Conservation (phyloP, 2,797 vertebrate genomes). For the Ciconia nigra region DNA sequence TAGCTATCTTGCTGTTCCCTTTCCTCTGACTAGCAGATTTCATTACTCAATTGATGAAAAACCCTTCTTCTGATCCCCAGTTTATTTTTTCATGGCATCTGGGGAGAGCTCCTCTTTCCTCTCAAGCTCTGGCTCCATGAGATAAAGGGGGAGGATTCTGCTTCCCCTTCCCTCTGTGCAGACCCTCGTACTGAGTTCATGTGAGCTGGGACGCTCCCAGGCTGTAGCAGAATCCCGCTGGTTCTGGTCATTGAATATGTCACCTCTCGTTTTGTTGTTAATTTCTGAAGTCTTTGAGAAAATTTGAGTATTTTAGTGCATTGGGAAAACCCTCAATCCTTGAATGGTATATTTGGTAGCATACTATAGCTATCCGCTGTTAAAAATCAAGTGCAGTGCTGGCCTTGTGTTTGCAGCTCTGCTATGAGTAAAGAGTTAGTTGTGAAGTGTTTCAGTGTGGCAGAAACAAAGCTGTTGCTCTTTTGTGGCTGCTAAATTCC, state of each 20-base stretch:
- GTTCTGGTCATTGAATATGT: neutral
- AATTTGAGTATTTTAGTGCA: accelerated
- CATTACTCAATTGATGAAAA: neutral
- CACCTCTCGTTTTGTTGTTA: accelerated
- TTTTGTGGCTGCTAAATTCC: neutral
- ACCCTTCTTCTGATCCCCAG: neutral
- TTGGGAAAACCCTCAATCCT: neutral
- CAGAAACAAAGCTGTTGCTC: neutral
- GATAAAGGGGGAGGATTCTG: neutral
- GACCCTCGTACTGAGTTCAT: accelerated
- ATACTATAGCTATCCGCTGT: accelerated
- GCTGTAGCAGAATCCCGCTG: neutral
- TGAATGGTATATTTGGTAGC: accelerated
- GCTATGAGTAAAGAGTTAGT: neutral
- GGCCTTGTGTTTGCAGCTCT: neutral
- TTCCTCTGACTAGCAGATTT: neutral
- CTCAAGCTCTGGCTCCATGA: neutral
- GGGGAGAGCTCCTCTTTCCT: neutral
- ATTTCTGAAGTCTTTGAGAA: neutral
- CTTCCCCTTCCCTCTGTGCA: neutral
- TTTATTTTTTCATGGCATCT: neutral
- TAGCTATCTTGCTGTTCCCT: neutral
- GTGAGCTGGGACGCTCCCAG: neutral
- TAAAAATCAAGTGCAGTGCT: neutral
- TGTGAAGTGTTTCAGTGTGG: neutral